Conservation (phyloP, 2,888 invertebrate species). For the Phytoseiulus persimilis region DNA sequence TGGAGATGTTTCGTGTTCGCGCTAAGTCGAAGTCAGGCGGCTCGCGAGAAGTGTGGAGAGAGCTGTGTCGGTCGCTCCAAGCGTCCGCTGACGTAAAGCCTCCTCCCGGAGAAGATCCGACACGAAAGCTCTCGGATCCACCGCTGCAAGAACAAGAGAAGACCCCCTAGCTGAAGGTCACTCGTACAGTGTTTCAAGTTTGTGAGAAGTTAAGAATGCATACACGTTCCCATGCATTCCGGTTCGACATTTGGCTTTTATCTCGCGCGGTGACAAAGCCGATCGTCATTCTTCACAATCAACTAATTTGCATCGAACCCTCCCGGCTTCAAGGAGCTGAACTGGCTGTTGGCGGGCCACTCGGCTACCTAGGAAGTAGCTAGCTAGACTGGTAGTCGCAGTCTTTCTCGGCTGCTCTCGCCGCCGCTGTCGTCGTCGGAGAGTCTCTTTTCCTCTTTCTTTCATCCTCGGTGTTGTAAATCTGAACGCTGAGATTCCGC, state of each 20-base stretch:
- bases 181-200: not conserved
- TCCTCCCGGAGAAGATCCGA: not conserved
- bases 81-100: too few relatives aligned
- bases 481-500: not conserved
- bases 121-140: not conserved
- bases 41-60: too few relatives aligned
- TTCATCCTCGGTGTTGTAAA: not conserved
- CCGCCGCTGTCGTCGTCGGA: not conserved
- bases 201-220: slow-evolving; percentile 5
- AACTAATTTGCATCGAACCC: slow-evolving; percentile 39
- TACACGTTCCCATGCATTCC: slow-evolving; percentile 5
- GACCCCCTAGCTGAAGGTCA: not conserved
- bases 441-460: slow-evolving; percentile 5
- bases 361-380: not conserved
- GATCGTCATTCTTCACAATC: slow-evolving; percentile 33
- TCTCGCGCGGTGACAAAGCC: slow-evolving; percentile 16
- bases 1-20: too few relatives aligned
- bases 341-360: not conserved
- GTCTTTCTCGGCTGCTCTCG: not conserved
- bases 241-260: slow-evolving; percentile 36
- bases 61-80: too few relatives aligned
- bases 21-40: too few relatives aligned
- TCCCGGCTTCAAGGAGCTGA: not conserved
- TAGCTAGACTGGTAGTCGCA: not conserved
- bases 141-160: not conserved